Evolutionary conservation across 1,140 invertebrate genomes (phyloP), one percentile per base, ranked within the genome.

Genomic region (Habropoda laboriosa): DNA sequence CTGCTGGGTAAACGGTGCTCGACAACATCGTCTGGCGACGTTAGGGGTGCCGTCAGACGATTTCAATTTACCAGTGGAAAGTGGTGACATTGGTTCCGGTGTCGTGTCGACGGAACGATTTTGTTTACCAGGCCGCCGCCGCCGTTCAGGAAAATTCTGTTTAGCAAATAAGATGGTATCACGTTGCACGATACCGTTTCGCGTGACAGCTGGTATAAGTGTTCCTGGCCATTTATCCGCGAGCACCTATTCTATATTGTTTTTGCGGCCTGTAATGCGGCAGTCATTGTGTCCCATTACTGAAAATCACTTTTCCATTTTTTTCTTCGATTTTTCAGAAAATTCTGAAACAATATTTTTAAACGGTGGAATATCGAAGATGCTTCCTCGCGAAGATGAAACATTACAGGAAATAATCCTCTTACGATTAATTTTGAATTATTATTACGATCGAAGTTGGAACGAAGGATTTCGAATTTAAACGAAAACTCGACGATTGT

Each of bases 121-220:
- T 86, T 86, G 81, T 83, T 86, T 86, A 83, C 64, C 68, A 61
- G 51, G 7, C 13, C 40, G 51, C 35, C 53, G 45, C 30, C n/a
- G 47, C 6, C 49, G 80, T 51, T 30, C 72, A 51, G 47, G 79
- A 74, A 85, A 81, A 86, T 85, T 85, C 80, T 86, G 72, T 85
- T 84, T 83, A 84, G 64, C 82, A 64, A 85, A 74, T 81, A 75
- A 74, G 79, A 86, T 85, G 32, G 79, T 81, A 81, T 78, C 83
- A 40, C 47, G 30, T 16, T 49, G 32, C 66, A 61, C 72, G 78
- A 79, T 74, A 74, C 47, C 49, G 67, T 76, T 70, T 81, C 79
- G 79, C 83, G 83, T 85, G 83, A 85, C 73, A 81, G 42, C 73
- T 85, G 67, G 42, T 85, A 70, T 58, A 70, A 81, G 55, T 55